Conservation (phyloP, 2,113 vertebrate genomes). For the Ctenodactylus gundi region DNA sequence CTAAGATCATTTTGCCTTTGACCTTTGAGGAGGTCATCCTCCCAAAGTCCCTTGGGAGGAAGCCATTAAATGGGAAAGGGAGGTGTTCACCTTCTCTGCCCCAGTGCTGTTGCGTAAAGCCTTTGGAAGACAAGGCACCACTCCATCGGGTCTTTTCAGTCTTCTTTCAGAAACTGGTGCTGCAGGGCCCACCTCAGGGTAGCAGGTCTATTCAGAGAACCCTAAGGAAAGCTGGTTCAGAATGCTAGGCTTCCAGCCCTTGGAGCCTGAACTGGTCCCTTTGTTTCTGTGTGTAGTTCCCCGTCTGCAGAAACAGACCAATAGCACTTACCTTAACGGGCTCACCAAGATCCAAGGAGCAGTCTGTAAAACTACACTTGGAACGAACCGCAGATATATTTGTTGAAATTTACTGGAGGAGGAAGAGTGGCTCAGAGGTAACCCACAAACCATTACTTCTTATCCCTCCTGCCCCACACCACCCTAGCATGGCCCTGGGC, state of each 20-base stretch:
- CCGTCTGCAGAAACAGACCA: neutral
- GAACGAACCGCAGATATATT: neutral
- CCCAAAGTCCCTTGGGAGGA: neutral
- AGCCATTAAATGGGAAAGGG: neutral
- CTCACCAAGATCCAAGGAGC: neutral
- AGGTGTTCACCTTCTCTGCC: neutral
- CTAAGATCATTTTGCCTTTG: neutral
- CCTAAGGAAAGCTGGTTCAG: neutral
- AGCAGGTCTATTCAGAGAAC: neutral
- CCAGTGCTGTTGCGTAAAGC: neutral
- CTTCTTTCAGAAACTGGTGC: neutral
- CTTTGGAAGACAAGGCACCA: neutral
- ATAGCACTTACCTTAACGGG: neutral
- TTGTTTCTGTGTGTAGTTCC: neutral
- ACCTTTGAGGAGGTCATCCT: neutral
- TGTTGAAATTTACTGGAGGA: neutral
- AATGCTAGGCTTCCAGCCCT: neutral
- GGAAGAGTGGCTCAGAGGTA: neutral
- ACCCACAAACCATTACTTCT: neutral
- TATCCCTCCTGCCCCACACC: too few relatives aligned
- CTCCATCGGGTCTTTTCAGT: neutral
- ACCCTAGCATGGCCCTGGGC: neutral
- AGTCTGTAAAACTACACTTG: neutral
- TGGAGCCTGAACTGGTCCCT: neutral
- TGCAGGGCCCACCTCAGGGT: neutral